Percentiles rank a stretch among this genome's conserved stretches.
These are phyloP conservation scores for Synergus japonicus DNA, from an alignment of 2,888 invertebrate genomes.

Conservation along the genomic window DNA sequence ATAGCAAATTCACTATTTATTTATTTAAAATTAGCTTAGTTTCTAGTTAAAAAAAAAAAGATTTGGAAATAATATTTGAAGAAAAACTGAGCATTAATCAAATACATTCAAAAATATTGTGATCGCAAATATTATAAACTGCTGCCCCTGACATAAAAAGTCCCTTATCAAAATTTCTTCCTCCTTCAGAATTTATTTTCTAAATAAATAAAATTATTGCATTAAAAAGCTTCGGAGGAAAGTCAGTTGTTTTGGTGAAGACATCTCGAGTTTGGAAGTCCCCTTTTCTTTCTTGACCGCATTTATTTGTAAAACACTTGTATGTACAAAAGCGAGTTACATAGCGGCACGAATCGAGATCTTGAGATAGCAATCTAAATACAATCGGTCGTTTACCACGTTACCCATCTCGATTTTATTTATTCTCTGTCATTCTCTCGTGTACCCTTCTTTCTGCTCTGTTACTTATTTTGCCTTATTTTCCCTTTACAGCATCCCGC, in stretches of 20 bases:
- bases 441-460: constrained; percentile 9
- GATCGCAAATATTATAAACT: not conserved
- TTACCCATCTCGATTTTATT: constrained; percentile 47
- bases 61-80: not conserved
- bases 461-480: constrained; percentile 31
- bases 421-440: constrained; percentile 33
- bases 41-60: not conserved
- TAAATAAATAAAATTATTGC: not conserved
- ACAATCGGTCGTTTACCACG: constrained; percentile 60
- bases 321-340: constrained; percentile 37
- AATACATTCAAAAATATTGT: not conserved
- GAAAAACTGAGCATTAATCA: not conserved
- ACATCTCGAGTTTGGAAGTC: constrained; percentile 8
- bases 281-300: constrained; percentile 16
- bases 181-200: no score
- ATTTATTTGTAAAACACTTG: constrained; percentile 39
- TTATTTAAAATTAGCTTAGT: not conserved
- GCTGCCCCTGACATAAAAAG: not conserved
- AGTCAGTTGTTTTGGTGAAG: constrained; percentile 37
- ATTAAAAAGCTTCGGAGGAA: not conserved
- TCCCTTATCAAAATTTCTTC: no score
- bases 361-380: constrained; percentile 53
- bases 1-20: not conserved
- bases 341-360: constrained; percentile 25
- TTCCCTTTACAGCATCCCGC: constrained; percentile 9